phyloP scores from a whole-genome alignment of 2,113 vertebrate species.

The Hypanus sabinus region DNA sequence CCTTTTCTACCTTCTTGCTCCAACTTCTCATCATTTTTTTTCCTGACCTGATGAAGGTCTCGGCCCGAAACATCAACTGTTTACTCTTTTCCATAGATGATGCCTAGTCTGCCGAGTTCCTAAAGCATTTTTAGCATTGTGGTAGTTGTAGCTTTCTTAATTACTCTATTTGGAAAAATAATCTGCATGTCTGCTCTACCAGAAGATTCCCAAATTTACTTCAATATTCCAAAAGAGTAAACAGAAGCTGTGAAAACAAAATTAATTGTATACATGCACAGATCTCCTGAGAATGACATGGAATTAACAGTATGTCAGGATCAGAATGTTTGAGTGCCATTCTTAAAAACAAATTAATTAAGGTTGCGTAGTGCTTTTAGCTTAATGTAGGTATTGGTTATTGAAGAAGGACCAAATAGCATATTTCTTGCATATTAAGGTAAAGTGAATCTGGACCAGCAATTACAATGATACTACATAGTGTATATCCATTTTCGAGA shows the following conservation, averaged over 20 bases:
- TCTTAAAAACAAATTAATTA: constrained; percentile 4
- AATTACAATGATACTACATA: neutral
- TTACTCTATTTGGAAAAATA: neutral
- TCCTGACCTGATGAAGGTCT: too few species aligned
- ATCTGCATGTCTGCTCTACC: neutral
- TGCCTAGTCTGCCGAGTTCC: too few species aligned
- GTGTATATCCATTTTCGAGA: neutral
- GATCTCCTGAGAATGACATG: neutral
- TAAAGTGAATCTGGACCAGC: neutral
- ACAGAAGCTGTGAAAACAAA: neutral
- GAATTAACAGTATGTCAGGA: neutral
- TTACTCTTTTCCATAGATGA: too few species aligned
- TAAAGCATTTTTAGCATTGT: too few species aligned
- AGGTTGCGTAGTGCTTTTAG: neutral
- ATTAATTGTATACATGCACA: neutral
- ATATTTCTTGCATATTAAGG: neutral
- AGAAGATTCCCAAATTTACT: neutral
- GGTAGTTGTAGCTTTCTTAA: neutral
- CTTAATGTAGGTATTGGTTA: neutral
- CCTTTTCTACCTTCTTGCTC: too few species aligned
- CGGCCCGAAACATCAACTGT: too few species aligned
- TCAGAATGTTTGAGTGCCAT: neutral
- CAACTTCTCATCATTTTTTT: too few species aligned
- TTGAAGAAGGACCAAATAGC: neutral
- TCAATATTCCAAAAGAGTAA: neutral